Evolutionary conservation across 2,888 invertebrate species (phyloP), one percentile per base, ranked within the genome.

Genomic region (Mythimna ferrago): DNA sequence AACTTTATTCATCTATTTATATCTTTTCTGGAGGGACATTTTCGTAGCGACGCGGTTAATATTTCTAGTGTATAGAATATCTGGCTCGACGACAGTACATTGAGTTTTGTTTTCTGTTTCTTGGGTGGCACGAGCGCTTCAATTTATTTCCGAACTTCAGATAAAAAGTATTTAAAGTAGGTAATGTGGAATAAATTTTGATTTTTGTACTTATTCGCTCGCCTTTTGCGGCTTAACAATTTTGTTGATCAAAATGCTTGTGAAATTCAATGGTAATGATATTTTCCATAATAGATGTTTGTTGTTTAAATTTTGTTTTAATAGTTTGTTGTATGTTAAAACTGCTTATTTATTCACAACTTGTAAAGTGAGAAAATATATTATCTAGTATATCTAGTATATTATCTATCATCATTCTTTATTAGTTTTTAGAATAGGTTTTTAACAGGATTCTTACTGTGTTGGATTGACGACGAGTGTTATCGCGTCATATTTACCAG

Each of bases 141-240:
- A 86, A 79, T 90, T 88, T 89, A 89, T 88, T 86, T 89, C 81
- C 80, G 73, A 77, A 87, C 80, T 83, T 81, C 48, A 84, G 89
- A 90, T 89, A 90, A 89, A 89, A 88, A 89, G 83, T 85, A 86
- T 90, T 88, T 87, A 86, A 86, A 88, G 86, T 81, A 86, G 84
- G 83, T 80, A 81, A 83, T 79, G 78, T 84, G 83, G 86, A 85
- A 89, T 87, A 87, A 84, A 88, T 87, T 82, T 66, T 2, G 76
- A 62, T 72, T 71, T 73, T 81, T 82, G 76, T 79, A 75, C 65
- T 74, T 83, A 65, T 83, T 83, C 38, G 14, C 10, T 69, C n/a
- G 62, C 80, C 82, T 71, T 84, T 75, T 82, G 60, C 54, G 77
- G 83, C 54, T 85, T 77, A 72, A 76, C 70, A 70, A 77, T 83